Conservation (phyloP, 2,888 invertebrate species). For the Sarcophaga rosellei region DNA sequence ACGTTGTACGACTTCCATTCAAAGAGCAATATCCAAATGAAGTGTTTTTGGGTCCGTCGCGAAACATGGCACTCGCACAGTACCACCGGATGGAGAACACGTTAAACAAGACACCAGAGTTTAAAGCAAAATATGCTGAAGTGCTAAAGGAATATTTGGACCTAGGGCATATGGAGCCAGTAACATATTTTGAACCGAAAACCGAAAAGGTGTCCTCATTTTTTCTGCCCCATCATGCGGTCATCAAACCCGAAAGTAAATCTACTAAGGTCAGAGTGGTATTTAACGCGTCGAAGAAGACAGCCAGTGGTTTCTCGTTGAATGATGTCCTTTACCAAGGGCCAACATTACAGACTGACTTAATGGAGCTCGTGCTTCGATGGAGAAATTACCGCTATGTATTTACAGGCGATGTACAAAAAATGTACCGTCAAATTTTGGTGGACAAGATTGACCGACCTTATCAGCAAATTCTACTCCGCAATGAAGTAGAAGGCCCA, state of each 20-base stretch:
- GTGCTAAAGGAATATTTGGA: too few relatives aligned
- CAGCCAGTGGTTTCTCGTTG: constrained; percentile 40
- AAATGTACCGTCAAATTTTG: too few relatives aligned
- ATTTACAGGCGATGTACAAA: constrained; percentile 58
- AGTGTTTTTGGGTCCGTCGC: constrained; percentile 11
- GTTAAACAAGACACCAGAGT: too few relatives aligned
- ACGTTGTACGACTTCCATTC: neutral
- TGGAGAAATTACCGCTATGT: constrained; percentile 55
- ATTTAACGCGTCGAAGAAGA: constrained; percentile 64
- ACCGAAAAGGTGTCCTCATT: neutral
- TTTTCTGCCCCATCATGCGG: constrained; percentile 44
- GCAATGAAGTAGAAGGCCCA: too few relatives aligned
- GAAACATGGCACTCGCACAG: neutral
- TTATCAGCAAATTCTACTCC: too few relatives aligned
- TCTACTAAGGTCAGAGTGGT: constrained; percentile 5
- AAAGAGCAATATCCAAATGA: neutral
- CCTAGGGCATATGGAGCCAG: neutral
- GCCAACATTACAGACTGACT: constrained; percentile 58
- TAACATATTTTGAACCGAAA: neutral
- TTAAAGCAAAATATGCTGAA: too few relatives aligned
- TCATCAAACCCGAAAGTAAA: neutral
- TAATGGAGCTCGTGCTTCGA: constrained; percentile 46
- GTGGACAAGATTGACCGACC: neutral
- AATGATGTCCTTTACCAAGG: constrained; percentile 41
- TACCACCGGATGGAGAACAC: neutral